Conservation (phyloP, 2,797 vertebrate species). For the Syndactyla subalaris region DNA sequence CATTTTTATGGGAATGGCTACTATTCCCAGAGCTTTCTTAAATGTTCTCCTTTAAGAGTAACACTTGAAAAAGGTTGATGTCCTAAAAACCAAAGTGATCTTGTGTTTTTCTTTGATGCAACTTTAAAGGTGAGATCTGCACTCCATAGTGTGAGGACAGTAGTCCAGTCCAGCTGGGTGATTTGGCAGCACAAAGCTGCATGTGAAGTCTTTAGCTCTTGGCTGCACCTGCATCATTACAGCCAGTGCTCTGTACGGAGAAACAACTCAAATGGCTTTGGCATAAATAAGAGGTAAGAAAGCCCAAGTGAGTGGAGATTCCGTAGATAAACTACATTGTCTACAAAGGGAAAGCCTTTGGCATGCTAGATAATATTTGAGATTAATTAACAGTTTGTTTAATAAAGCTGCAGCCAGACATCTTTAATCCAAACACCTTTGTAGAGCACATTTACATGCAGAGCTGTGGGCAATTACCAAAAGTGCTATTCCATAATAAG, state of each 20-base stretch:
- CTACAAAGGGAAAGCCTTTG: conserved; percentile 24
- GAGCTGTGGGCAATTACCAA: conserved; percentile 3
- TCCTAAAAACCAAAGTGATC: neutral
- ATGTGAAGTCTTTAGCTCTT: neutral
- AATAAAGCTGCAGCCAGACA: conserved; percentile 42
- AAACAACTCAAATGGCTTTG: neutral
- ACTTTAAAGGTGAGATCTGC: neutral
- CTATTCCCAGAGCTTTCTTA: neutral
- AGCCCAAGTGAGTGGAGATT: conserved; percentile 26
- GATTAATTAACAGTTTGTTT: conserved; percentile 62
- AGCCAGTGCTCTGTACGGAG: neutral
- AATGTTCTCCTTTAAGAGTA: neutral
- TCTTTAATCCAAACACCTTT: conserved; percentile 56
- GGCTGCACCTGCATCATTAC: neutral
- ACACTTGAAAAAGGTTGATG: neutral
- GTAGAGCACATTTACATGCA: conserved; percentile 9
- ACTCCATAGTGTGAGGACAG: neutral
- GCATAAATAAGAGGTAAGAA: neutral
- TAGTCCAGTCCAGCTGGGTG: neutral
- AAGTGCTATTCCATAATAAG: conserved; percentile 24
- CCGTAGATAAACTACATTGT: conserved; percentile 15
- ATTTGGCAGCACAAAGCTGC: neutral
- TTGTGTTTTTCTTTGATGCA: neutral
- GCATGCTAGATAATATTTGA: conserved; percentile 30
- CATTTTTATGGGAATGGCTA: neutral